A percentile compares a stretch with the other conserved stretches of the same genome.
phyloP scores from a whole-genome alignment of 2,113 vertebrate species.

The Tauraco erythrolophus region DNA sequence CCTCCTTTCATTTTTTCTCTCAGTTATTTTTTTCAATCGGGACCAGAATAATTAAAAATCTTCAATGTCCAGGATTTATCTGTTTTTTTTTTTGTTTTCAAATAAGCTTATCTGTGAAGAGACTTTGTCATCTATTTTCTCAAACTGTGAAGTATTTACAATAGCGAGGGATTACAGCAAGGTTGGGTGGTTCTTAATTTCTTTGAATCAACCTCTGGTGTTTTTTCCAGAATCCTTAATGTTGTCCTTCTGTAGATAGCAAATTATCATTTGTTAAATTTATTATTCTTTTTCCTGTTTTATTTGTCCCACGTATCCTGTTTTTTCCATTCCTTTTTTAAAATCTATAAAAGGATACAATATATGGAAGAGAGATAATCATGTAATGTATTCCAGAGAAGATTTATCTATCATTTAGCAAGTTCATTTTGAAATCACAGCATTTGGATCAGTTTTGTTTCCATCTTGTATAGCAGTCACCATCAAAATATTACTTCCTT shows the following conservation, averaged over 20 bases:
- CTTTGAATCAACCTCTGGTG: neutral
- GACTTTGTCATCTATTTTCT: neutral
- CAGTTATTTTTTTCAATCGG: neutral
- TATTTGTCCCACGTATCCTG: neutral
- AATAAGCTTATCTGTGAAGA: slow-evolving; percentile 26
- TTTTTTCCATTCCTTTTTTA: neutral
- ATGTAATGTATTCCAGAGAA: neutral
- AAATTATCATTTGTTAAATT: neutral
- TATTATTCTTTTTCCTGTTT: neutral
- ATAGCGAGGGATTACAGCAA: neutral
- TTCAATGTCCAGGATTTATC: neutral
- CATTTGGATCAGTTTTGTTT: slow-evolving; percentile 28
- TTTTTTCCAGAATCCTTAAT: neutral
- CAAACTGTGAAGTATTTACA: neutral
- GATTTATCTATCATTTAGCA: neutral
- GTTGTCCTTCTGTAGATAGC: neutral
- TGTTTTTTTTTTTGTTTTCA: slow-evolving; percentile 28
- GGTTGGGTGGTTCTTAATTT: neutral
- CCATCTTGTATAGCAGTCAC: neutral
- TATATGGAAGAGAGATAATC: neutral
- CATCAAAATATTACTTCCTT: slow-evolving; percentile 10
- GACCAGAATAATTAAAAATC: neutral
- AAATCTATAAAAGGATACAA: neutral
- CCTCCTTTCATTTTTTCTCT: neutral
- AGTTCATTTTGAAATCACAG: neutral